A percentile compares a stretch with the other conserved stretches of the same genome.
phyloP scores from a whole-genome alignment of 1,140 invertebrate species.

The Neodiprion lecontei region DNA sequence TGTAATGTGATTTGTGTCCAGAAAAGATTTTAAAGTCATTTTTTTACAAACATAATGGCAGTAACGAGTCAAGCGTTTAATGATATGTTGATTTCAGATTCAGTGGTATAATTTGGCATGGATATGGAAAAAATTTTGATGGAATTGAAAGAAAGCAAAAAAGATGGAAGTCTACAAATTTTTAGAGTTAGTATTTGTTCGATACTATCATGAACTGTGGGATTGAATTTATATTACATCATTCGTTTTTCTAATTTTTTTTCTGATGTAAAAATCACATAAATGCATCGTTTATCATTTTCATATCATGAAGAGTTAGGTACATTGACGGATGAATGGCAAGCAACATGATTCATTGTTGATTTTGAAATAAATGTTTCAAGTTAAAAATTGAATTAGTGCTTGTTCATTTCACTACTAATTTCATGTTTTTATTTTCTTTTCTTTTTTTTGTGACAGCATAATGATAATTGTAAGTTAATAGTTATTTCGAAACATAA shows the following conservation, averaged over 20 bases:
- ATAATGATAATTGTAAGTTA: too few relatives aligned
- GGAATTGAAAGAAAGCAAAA: conserved; percentile 15
- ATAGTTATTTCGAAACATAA: too few relatives aligned
- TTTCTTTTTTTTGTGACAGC: too few relatives aligned
- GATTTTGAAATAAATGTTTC: not conserved
- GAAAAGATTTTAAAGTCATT: too few relatives aligned
- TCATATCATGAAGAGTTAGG: not conserved
- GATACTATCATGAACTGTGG: not conserved
- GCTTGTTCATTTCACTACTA: too few relatives aligned
- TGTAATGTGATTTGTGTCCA: too few relatives aligned
- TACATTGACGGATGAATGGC: too few relatives aligned
- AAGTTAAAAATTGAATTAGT: not conserved
- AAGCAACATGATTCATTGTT: not conserved
- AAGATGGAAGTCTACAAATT: conserved; percentile 27
- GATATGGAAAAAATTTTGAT: not conserved
- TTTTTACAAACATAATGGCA: too few relatives aligned
- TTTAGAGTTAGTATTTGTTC: conserved; percentile 36
- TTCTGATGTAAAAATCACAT: not conserved
- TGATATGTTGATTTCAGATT: not conserved
- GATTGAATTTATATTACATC: too few relatives aligned
- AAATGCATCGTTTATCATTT: not conserved
- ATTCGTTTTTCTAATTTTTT: too few relatives aligned
- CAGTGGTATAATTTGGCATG: not conserved
- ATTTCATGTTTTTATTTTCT: too few relatives aligned
- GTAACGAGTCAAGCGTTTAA: not conserved